phyloP scores from a whole-genome alignment of 2,113 vertebrate species.

The Bubo blakistoni region DNA sequence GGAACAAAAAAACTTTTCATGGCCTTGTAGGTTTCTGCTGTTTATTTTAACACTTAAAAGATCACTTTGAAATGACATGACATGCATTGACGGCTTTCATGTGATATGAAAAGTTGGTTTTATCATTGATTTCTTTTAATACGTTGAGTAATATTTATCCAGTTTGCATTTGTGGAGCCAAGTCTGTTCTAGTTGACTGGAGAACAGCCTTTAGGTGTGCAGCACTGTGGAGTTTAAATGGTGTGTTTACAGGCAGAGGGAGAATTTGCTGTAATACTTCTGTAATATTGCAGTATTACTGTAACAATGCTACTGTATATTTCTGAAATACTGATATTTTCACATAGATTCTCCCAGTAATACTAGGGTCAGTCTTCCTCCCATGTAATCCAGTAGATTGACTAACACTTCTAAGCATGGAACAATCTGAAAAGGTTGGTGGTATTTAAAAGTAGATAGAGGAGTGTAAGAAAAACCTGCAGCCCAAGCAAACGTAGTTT shows the following conservation, averaged over 20 bases:
- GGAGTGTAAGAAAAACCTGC: neutral
- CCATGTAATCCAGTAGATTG: neutral
- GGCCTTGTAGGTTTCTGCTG: neutral
- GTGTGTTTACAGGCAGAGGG: neutral
- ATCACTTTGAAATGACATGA: neutral
- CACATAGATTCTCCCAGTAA: neutral
- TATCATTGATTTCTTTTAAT: neutral
- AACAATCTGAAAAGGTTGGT: neutral
- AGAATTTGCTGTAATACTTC: neutral
- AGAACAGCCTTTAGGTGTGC: neutral
- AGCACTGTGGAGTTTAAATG: neutral
- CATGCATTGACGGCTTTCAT: neutral
- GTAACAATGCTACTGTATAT: neutral
- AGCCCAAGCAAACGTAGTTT: neutral
- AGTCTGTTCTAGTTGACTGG: neutral
- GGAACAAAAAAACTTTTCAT: neutral
- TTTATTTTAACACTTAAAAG: neutral
- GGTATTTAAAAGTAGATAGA: neutral
- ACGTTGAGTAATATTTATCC: neutral
- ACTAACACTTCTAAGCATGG: neutral
- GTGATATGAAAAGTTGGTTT: neutral
- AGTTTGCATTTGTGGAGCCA: neutral
- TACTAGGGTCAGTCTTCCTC: neutral
- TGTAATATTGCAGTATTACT: neutral
- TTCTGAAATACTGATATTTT: neutral